Evolutionary conservation across 2,797 vertebrate genomes (phyloP).

Genomic region (Anolis apletophallus): DNA sequence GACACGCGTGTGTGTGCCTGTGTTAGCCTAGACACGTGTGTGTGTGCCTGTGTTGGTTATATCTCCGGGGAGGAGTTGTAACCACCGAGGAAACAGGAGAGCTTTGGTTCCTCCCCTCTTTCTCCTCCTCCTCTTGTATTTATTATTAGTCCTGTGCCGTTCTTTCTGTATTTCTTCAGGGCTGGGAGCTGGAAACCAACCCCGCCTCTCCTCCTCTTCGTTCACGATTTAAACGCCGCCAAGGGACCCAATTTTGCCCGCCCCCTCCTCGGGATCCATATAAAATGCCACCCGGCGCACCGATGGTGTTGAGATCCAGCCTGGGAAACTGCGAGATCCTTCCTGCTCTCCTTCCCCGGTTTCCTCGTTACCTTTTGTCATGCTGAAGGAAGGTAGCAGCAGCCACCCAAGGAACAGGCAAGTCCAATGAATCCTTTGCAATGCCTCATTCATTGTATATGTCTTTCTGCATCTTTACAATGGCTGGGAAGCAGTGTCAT

Average conservation of each 20-base stretch:
- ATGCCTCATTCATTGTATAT: constrained; percentile 8
- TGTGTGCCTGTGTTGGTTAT: background rate
- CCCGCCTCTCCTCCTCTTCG: background rate
- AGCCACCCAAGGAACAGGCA: constrained; percentile 8
- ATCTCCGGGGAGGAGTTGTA: constrained; percentile 3
- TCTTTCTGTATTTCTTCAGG: background rate
- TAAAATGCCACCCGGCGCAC: background rate
- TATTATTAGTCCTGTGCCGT: background rate
- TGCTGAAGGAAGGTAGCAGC: background rate
- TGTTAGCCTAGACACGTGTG: background rate
- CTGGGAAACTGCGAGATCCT: background rate
- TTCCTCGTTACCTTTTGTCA: background rate
- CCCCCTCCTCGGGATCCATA: background rate
- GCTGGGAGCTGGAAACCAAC: constrained; percentile 10
- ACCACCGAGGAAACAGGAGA: background rate
- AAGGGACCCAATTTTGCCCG: background rate
- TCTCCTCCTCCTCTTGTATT: background rate
- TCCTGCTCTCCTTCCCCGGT: background rate
- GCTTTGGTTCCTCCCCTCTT: background rate
- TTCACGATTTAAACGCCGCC: background rate
- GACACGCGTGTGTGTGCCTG: background rate
- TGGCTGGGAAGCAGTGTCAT: background rate
- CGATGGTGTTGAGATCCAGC: background rate
- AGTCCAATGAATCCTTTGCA: constrained; percentile 22
- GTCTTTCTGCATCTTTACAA: background rate